These are phyloP conservation scores for Ophiothrix spiculata DNA, from an alignment of 35 echinoderm and acorn worm species.

Conservation along the genomic window DNA sequence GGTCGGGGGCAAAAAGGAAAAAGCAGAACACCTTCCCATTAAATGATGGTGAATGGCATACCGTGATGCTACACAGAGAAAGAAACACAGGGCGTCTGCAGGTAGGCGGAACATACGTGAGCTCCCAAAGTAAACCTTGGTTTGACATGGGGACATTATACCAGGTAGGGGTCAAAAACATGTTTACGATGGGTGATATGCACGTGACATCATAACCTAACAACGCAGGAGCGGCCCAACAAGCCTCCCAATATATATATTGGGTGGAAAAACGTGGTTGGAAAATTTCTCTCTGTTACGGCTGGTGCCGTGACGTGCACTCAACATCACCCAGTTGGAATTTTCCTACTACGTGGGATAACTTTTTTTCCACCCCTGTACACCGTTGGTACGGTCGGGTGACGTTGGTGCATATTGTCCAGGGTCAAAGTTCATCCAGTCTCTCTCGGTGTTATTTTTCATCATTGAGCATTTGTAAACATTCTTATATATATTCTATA, in stretches of 20 bases:
- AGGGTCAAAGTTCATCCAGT: constrained; percentile 14
- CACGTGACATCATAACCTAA: constrained; percentile 15
- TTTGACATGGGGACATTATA: background rate
- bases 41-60: constrained; percentile 89
- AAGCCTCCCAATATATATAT: constrained; percentile 3
- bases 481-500: constrained; percentile 9
- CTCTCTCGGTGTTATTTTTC: constrained; percentile 12
- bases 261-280: constrained; percentile 14
- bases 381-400: constrained; percentile 13
- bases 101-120: constrained; percentile 13
- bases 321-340: constrained; percentile 1
- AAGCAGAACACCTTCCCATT: constrained; percentile 43
- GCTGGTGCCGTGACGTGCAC: background rate
- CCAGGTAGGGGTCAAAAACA: background rate
- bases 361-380: constrained; percentile 11
- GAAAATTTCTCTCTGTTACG: constrained; percentile 2
- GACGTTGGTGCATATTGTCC: constrained; percentile 14
- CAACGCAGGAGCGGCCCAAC: constrained; percentile 12
- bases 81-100: constrained; percentile 32
- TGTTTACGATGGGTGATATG: constrained; percentile 11
- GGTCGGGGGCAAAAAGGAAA: constrained; percentile 62
- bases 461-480: constrained; percentile 16
- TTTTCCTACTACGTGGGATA: background rate
- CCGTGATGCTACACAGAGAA: constrained; percentile 43
- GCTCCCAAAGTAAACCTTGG: background rate